phyloP scores from a whole-genome alignment of 2,888 invertebrate species.

The Agrochola litura region DNA sequence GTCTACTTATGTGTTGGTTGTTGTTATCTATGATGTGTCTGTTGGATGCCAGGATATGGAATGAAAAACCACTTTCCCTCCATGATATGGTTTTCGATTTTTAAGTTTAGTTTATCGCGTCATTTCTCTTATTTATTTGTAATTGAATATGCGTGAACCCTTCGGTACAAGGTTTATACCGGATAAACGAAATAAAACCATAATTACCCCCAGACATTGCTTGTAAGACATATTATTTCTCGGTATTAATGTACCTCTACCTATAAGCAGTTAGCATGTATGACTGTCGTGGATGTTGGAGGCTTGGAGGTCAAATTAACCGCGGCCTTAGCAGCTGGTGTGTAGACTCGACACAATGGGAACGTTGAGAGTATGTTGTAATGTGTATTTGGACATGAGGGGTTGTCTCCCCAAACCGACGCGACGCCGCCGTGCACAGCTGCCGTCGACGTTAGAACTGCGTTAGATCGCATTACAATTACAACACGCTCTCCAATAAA shows the following conservation, averaged over 20 bases:
- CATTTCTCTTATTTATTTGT: neutral
- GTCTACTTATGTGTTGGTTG: neutral
- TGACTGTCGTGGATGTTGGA: conserved; percentile 25
- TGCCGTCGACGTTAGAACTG: conserved; percentile 73
- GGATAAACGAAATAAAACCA: neutral
- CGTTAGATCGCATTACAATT: conserved; percentile 68
- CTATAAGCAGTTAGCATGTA: neutral
- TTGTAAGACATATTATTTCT: neutral
- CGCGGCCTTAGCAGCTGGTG: conserved; percentile 72
- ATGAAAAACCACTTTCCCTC: neutral
- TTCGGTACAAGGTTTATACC: neutral
- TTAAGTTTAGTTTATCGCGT: neutral
- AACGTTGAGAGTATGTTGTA: conserved; percentile 71
- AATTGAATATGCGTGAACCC: neutral
- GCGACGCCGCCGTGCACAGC: conserved; percentile 68
- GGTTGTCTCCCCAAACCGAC: conserved; percentile 73
- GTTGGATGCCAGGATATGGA: too few species aligned
- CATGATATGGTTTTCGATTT: neutral
- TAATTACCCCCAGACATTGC: neutral
- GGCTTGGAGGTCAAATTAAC: conserved; percentile 56
- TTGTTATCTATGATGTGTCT: too few species aligned
- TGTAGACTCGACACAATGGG: conserved; percentile 72
- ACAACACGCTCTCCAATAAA: conserved; percentile 17
- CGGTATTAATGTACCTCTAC: neutral
- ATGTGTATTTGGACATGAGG: conserved; percentile 76